Percentiles rank a stretch among this genome's conserved stretches.
Conservation (phyloP, 2,113 vertebrate genomes). For the Machaerirhynchus nigripectus region DNA sequence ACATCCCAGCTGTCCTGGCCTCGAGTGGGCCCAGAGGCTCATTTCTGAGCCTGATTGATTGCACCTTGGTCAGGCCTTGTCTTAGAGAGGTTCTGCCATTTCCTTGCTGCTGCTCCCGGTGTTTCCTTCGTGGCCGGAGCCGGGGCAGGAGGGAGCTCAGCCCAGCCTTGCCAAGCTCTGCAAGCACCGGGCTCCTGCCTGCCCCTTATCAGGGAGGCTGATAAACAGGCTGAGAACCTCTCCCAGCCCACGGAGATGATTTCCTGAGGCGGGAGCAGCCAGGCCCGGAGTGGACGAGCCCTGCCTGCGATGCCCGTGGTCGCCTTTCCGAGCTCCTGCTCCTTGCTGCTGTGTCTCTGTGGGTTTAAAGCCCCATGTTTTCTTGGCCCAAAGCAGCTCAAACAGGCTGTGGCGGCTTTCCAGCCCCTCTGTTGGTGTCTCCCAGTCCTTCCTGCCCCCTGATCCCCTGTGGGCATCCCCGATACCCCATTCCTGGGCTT, state of each 20-base stretch:
- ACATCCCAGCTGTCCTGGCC: neutral
- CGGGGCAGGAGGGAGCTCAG: neutral
- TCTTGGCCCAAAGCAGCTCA: neutral
- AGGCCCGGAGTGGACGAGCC: accelerated
- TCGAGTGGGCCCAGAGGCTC: neutral
- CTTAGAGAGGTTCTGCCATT: neutral
- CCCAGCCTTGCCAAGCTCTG: neutral
- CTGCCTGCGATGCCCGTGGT: accelerated
- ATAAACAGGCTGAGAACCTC: neutral
- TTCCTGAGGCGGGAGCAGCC: neutral
- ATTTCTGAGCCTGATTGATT: constrained; percentile 46
- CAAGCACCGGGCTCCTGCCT: neutral
- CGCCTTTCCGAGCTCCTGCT: neutral
- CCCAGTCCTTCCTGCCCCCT: neutral
- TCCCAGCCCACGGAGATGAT: neutral
- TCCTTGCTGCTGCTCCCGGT: neutral
- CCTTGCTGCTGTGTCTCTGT: neutral
- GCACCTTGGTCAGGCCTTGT: neutral
- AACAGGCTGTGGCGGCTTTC: neutral
- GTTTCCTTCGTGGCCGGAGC: neutral
- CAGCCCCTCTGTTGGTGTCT: neutral
- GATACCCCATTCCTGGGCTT: neutral
- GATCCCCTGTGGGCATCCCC: neutral
- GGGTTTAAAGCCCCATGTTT: neutral
- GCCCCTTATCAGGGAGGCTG: neutral